Percentiles rank a stretch among this genome's conserved stretches.
Evolutionary conservation across 2,888 invertebrate genomes (phyloP).

Genomic region (Phaedon cochleariae): DNA sequence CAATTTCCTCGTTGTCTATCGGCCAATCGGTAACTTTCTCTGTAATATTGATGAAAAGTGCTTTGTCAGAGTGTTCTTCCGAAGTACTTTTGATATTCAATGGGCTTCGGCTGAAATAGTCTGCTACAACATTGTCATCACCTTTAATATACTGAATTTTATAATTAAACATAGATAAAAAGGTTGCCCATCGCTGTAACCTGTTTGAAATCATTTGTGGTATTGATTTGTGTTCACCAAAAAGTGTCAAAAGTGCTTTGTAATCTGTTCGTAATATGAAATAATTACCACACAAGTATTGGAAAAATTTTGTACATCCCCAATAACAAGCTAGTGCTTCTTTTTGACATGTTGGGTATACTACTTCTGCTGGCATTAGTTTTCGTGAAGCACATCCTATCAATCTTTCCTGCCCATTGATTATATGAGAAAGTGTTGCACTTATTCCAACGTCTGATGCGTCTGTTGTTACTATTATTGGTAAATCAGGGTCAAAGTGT

Average conservation of each 20-base stretch:
- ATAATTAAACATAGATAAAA: constrained; percentile 5
- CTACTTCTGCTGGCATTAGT: constrained; percentile 17
- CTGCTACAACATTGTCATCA: neutral
- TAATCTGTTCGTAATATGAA: constrained; percentile 12
- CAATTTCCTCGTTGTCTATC: constrained; percentile 3
- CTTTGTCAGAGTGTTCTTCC: neutral
- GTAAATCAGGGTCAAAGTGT: constrained; percentile 27
- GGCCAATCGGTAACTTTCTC: neutral
- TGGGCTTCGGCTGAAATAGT: neutral
- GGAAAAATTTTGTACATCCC: constrained; percentile 6
- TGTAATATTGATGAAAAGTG: constrained; percentile 11
- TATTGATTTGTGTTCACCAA: neutral
- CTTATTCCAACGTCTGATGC: constrained; percentile 14
- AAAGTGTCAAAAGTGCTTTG: neutral
- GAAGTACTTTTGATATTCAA: neutral
- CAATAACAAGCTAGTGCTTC: constrained; percentile 8
- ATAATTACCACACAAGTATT: neutral
- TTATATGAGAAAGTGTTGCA: constrained; percentile 13
- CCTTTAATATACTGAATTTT: constrained; percentile 9
- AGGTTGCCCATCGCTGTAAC: neutral
- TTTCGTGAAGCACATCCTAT: constrained; percentile 24
- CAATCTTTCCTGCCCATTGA: constrained; percentile 13
- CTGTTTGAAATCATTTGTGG: neutral
- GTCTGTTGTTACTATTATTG: constrained; percentile 23
- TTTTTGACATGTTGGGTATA: constrained; percentile 5